Percentiles rank a stretch among this genome's conserved stretches.
phyloP scores from a whole-genome alignment of 35 echinoderm and acorn worm species.

The Strongylocentrotus purpuratus region DNA sequence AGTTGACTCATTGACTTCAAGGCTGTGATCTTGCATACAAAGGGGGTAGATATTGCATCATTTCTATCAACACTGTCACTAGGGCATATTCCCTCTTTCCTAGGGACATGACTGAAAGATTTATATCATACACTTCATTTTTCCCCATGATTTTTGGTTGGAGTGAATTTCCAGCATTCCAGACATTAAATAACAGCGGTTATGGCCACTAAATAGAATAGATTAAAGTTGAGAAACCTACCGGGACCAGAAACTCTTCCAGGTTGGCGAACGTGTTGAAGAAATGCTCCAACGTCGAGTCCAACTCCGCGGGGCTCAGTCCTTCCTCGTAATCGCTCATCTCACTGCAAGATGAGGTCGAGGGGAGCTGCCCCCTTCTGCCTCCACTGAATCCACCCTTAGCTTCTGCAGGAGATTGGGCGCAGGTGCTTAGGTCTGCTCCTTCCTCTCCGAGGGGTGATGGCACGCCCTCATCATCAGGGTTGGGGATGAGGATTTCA shows the following conservation, averaged over 20 bases:
- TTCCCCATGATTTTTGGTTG: too few relatives aligned
- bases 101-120: background rate
- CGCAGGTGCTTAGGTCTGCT: background rate
- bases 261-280: conserved; percentile 71
- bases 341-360: conserved; percentile 38
- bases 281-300: conserved; percentile 64
- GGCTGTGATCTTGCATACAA: background rate
- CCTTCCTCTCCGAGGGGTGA: background rate
- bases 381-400: background rate
- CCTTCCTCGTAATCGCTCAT: conserved; percentile 57
- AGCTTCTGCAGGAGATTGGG: background rate
- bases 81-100: background rate
- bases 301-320: conserved; percentile 64
- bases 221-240: background rate
- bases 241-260: conserved; percentile 54
- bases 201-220: background rate
- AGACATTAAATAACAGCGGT: background rate
- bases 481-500: conserved; percentile 16
- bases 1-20: background rate
- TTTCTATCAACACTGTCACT: background rate
- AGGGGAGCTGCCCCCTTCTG: conserved; percentile 29
- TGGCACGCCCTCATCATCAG: background rate
- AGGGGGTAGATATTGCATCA: background rate
- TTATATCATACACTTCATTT: background rate
- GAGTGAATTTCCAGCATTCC: background rate